phyloP scores from a whole-genome alignment of 2,888 invertebrate genomes.

The Pemphredon lugubris region DNA sequence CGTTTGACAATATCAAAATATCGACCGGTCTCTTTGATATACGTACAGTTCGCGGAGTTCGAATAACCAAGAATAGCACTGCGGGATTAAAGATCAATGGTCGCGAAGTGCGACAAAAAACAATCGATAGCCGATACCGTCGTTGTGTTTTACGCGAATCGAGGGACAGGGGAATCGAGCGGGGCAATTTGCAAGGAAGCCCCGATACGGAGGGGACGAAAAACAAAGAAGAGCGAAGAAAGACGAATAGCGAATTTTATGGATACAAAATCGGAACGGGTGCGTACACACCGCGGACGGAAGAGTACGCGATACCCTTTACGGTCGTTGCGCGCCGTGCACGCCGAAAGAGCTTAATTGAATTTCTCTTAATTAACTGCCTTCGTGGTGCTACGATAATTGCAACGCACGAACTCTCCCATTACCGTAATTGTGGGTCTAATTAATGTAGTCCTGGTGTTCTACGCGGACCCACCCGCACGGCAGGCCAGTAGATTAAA shows the following conservation, averaged over 20 bases:
- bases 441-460: slow-evolving; percentile 65
- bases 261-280: slow-evolving; percentile 26
- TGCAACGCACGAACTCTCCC: slow-evolving; percentile 69
- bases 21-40: too few relatives aligned
- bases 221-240: too few relatives aligned
- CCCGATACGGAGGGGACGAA: too few relatives aligned
- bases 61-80: too few relatives aligned
- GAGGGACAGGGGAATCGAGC: neutral
- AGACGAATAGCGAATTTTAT: slow-evolving; percentile 24
- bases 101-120: too few relatives aligned
- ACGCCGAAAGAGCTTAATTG: slow-evolving; percentile 68
- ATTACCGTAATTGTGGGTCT: slow-evolving; percentile 70
- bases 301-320: slow-evolving; percentile 17
- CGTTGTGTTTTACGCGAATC: neutral
- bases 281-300: slow-evolving; percentile 24
- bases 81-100: too few relatives aligned
- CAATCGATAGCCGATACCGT: too few relatives aligned
- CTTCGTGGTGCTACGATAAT: slow-evolving; percentile 66
- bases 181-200: neutral
- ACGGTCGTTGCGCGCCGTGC: slow-evolving; percentile 26
- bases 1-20: too few relatives aligned
- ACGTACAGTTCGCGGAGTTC: too few relatives aligned
- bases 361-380: slow-evolving; percentile 71
- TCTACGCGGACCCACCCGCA: slow-evolving; percentile 33
- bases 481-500: slow-evolving; percentile 47